phyloP scores from a whole-genome alignment of 2,888 invertebrate genomes.

The Athalia circularis region DNA sequence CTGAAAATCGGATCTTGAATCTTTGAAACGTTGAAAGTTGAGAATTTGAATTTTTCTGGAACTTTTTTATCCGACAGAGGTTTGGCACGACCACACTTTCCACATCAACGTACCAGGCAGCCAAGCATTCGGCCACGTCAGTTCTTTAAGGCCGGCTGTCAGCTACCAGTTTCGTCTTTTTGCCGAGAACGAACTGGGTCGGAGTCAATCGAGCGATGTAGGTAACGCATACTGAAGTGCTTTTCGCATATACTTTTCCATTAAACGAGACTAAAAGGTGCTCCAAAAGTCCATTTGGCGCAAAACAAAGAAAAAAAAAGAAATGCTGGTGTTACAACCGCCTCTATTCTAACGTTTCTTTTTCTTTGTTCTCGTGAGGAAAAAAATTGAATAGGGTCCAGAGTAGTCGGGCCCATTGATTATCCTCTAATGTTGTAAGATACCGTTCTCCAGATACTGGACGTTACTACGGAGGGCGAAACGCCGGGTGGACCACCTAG shows the following conservation, averaged over 20 bases:
- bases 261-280: slow-evolving; percentile 32
- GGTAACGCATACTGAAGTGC: slow-evolving; percentile 54
- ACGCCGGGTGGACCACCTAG: slow-evolving; percentile 87
- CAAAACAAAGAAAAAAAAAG: not conserved
- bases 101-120: slow-evolving; percentile 89
- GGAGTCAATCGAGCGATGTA: slow-evolving; percentile 90
- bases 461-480: slow-evolving; percentile 71
- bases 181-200: slow-evolving; percentile 92
- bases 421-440: no score
- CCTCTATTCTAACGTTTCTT: not conserved
- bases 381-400: not conserved
- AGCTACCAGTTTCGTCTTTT: slow-evolving; percentile 92
- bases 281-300: not conserved
- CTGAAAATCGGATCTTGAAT: not conserved
- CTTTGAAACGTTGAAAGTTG: slow-evolving; percentile 46
- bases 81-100: slow-evolving; percentile 88
- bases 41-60: not conserved
- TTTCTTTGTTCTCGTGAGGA: not conserved
- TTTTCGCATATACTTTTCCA: slow-evolving; percentile 12
- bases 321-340: not conserved
- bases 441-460: slow-evolving; percentile 64
- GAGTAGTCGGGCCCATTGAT: not conserved
- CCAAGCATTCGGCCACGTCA: slow-evolving; percentile 88
- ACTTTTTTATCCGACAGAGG: slow-evolving; percentile 76
- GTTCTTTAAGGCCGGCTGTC: slow-evolving; percentile 89